A percentile compares a stretch with the other conserved stretches of the same genome.
Conservation (phyloP, 53 echinoderm and acorn worm genomes). For the Antedon mediterranea region DNA sequence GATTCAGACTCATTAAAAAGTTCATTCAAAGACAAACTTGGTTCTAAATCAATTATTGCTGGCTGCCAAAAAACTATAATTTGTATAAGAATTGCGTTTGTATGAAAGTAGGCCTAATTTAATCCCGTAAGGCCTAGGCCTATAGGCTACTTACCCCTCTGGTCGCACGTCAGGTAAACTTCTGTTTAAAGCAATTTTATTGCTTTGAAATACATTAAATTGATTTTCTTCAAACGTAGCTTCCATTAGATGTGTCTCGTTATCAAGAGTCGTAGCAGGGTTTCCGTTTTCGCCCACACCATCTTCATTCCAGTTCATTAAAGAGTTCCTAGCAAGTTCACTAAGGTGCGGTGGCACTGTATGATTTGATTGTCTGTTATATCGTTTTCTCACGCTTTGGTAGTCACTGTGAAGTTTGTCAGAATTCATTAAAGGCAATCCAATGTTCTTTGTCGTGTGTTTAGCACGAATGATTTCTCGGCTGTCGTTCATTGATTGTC, state of each 20-base stretch:
- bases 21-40: no score
- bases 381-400: neutral
- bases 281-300: slow-evolving; percentile 51
- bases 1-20: no score
- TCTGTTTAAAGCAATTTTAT: slow-evolving; percentile 70
- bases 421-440: neutral
- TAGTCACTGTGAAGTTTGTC: neutral
- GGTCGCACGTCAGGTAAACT: slow-evolving; percentile 47
- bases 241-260: slow-evolving; percentile 27
- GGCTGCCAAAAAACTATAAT: no score
- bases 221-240: slow-evolving; percentile 48
- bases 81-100: no score
- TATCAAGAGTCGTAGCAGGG: slow-evolving; percentile 12
- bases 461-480: neutral
- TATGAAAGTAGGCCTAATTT: no score
- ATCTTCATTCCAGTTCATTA: slow-evolving; percentile 9
- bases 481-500: neutral
- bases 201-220: slow-evolving; percentile 83
- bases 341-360: neutral
- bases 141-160: slow-evolving; percentile 24
- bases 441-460: neutral
- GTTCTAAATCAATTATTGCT: no score
- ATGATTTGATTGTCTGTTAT: neutral
- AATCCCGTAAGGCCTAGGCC: no score
- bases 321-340: neutral